Base-by-base conservation (phyloP, 2,888 invertebrate genomes). In the Philhelius pedissequus region DNA sequence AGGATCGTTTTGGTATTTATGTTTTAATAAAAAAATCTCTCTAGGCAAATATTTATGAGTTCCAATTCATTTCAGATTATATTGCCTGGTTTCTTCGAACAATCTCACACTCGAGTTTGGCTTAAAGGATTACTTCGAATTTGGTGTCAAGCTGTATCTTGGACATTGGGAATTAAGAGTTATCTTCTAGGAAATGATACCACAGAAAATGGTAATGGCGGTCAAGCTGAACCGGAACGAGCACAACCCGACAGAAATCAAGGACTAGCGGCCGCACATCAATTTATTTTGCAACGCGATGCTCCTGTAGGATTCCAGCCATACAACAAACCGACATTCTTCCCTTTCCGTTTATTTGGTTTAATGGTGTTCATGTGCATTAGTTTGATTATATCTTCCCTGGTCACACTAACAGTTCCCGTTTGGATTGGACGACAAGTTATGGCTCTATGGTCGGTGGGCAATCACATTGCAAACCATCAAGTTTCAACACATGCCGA, bases 31-130 rank as follows among this genome's bases (percentile, higher is more conserved):
- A n/a, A n/a, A n/a, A n/a, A n/a, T n/a, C n/a, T n/a, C n/a, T n/a
- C n/a, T n/a, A n/a, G n/a, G n/a, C n/a, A n/a, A n/a, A n/a, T n/a
- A n/a, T n/a, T n/a, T n/a, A n/a, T n/a, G n/a, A 8, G 32, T 69
- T 13, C 9, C 74, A 15, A 35, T 20, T 86, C 86, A 4, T 62
- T 62, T 30, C 75, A 94, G 94, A 97, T 99, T 38, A 97, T 99
- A 64, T 93, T 99, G 70, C 99, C 99, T 0, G 98, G 99, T 0
- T 93, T 99, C 45, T 92, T 99, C 78, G 99, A 99, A 89, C 99
- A 99, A 92, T 97, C 97, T 0, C 98, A 99, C 91, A 98, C 98
- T 0, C 94, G 98, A 7, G 96, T 96, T 8, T 98, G 99, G 97
- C 92, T 99, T 84, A 98, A 99, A 91, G 95, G 95, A n/a, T 92